These are phyloP conservation scores for Helicoverpa armigera DNA, from an alignment of 1,140 invertebrate species.

Conservation along the genomic window DNA sequence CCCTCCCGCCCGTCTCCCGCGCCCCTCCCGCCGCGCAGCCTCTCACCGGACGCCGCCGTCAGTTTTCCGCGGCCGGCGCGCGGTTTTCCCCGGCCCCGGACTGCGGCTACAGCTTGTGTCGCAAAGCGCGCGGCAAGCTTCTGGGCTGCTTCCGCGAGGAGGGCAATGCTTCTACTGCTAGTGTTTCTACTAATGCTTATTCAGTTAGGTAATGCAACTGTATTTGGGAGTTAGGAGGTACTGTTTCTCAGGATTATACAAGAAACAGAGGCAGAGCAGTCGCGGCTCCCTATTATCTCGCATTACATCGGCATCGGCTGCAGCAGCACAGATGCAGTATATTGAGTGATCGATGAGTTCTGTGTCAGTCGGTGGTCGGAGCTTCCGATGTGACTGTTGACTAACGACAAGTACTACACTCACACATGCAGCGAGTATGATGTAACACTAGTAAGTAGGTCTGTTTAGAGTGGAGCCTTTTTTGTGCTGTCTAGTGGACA, in stretches of 20 bases:
- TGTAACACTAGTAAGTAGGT: slow-evolving; percentile 23
- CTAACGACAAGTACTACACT: neutral
- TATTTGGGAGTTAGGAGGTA: no score
- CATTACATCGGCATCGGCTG: no score
- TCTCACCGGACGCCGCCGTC: slow-evolving; percentile 31
- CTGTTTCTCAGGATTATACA: no score
- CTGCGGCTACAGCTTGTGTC: neutral
- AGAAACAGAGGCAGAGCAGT: no score
- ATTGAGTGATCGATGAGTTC: neutral
- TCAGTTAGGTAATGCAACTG: no score
- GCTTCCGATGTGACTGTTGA: slow-evolving; percentile 2
- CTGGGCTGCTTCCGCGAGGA: no score
- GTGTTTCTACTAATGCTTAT: no score
- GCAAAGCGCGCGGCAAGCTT: neutral
- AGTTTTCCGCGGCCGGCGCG: slow-evolving; percentile 23
- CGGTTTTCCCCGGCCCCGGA: slow-evolving; percentile 17
- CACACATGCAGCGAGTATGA: neutral
- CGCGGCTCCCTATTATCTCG: no score
- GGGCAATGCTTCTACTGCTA: no score
- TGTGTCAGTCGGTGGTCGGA: neutral
- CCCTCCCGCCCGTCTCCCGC: slow-evolving; percentile 49
- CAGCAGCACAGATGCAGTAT: no score
- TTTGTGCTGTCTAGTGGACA: slow-evolving; percentile 1
- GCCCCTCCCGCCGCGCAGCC: slow-evolving; percentile 27
- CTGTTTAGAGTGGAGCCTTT: slow-evolving; percentile 21